Evolutionary conservation across 1,140 invertebrate genomes (phyloP), one percentile per base, ranked within the genome.

Genomic region (Eumaeus atala): DNA sequence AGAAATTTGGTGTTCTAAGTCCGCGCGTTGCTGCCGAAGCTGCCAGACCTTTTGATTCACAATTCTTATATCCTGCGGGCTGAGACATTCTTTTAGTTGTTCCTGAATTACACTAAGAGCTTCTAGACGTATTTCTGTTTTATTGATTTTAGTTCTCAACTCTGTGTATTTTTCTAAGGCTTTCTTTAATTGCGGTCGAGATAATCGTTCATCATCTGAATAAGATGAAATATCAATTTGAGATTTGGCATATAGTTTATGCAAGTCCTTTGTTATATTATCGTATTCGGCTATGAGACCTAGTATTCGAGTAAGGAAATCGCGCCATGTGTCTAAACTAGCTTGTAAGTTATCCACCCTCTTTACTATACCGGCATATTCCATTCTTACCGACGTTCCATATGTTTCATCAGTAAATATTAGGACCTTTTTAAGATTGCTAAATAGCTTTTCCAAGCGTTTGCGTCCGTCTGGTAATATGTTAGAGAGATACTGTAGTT

Each of bases 21-120:
- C 95, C 5, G 91, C 91, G 61, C 95, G 92, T 65, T 95, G 92
- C 70, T 96, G 93, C 74, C 90, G 90, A 7, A 96, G 77, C 44
- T 95, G 86, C 89, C 93, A 93, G 36, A 92, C 88, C 62, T 92
- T 90, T 71, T 96, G 95, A 58, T 92, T 93, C 5, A 96, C 90
- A 8, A 92, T 88, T 71, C 95, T 95, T 77, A 95, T 92, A 66
- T 98, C 96, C n/a, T 92, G 91, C 0, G 95, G 94, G 74, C 94
- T 95, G 3, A 97, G 88, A 54, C 93, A 93, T 66, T 95, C 93
- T 62, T 95, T 93, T 7, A 98, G 86, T 80, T 96, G 92, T 77
- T 95, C 94, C 64, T 95, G 93, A 18, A 91, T 92, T 0, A 93
- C 90, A 21, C 91, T 91, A 0, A 96, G 85, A 11, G 89, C 79